A percentile compares a stretch with the other conserved stretches of the same genome.
Evolutionary conservation across 2,113 vertebrate genomes (phyloP).

Genomic region (Dasyprocta punctata): DNA sequence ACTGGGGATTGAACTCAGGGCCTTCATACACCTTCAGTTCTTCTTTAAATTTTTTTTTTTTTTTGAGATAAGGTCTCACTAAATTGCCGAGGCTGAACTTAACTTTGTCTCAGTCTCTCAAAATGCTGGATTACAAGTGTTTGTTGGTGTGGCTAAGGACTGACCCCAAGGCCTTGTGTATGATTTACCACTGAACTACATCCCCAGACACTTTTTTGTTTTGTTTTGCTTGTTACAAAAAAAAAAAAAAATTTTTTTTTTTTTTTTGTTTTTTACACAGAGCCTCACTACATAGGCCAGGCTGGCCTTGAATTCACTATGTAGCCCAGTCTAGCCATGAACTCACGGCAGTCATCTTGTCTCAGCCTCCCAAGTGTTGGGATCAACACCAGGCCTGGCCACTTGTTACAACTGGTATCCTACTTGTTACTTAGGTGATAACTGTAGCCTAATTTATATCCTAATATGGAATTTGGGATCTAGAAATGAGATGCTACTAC

Average conservation of each 20-base stretch:
- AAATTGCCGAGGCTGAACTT: neutral
- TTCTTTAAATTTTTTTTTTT: neutral
- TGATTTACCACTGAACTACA: neutral
- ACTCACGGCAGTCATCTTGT: too few species aligned
- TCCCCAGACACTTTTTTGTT: neutral
- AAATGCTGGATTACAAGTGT: neutral
- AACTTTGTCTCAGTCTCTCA: neutral
- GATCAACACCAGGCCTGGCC: neutral
- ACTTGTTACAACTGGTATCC: neutral
- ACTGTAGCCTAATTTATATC: conserved; percentile 3
- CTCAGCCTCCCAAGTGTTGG: neutral
- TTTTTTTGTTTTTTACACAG: too few species aligned
- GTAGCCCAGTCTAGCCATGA: too few species aligned
- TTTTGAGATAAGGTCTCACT: neutral
- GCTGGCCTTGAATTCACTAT: too few species aligned
- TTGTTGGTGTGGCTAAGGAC: neutral
- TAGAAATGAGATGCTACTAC: neutral
- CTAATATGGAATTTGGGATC: neutral
- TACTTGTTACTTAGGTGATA: neutral
- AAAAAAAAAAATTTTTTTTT: too few species aligned
- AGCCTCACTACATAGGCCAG: too few species aligned
- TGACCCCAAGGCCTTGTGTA: neutral
- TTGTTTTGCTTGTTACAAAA: neutral
- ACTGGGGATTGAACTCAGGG: neutral
- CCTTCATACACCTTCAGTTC: neutral